Evolutionary conservation across 2,888 invertebrate species (phyloP), one percentile per base, ranked within the genome.

Genomic region (Heliconius hortense): DNA sequence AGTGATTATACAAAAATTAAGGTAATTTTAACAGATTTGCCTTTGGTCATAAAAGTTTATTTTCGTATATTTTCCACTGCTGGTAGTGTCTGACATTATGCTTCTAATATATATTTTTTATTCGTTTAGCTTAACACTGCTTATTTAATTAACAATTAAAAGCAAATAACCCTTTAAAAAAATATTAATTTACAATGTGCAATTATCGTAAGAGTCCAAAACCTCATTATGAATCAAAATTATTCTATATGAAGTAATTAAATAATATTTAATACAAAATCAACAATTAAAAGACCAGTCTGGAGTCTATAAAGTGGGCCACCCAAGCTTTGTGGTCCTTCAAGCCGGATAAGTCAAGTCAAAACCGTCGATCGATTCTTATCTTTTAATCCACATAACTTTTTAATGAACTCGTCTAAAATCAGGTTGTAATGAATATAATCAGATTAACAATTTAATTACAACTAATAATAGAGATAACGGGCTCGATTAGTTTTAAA

Each of bases 401-500:
- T 72, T 62, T 62, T 31, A 59, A 64, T 68, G 28, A 28, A 28
- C 48, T 69, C 56, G n/a, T 69, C 53, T 21, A 31, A 69, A 69
- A 56, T 69, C 53, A 69, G 39, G 26, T 60, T 43, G 15, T 43
- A 26, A 71, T 39, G 24, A 71, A 60, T 69, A 43, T 70, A 74
- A 74, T 74, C 70, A 43, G 70, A 74, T 74, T 62, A 63, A 76
- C 68, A 75, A 53, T 74, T 59, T 79, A 80, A 76, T 78, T 75
- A 72, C 62, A 64, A 70, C 75, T 75, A 79, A 79, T 78, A 79
- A 77, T 78, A 74, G 67, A 74, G 79, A 77, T 77, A 80, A 79
- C 80, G 71, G 21, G 18, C 26, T 59, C 76, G 80, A 81, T 78
- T 78, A 72, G 75, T 76, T 70, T 48, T 72, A 77, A 81, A 79